phyloP scores from a whole-genome alignment of 2,113 vertebrate genomes.

The Tichodroma muraria region DNA sequence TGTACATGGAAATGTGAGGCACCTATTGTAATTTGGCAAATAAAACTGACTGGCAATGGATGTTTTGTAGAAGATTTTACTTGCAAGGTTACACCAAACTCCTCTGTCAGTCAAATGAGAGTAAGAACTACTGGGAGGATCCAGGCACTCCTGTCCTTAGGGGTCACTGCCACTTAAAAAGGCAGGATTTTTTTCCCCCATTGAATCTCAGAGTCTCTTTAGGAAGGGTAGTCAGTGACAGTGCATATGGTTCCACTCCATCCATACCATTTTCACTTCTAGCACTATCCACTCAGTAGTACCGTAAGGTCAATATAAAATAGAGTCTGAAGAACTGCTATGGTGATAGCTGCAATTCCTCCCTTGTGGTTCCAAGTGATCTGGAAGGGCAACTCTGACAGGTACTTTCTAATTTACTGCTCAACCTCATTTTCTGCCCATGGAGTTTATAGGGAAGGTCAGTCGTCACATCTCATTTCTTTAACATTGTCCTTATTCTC shows the following conservation, averaged over 20 bases:
- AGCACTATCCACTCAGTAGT: background rate
- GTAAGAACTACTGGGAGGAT: background rate
- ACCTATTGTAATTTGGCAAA: background rate
- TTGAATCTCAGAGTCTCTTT: background rate
- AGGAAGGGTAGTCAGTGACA: background rate
- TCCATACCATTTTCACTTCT: background rate
- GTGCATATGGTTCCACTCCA: background rate
- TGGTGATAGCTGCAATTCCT: background rate
- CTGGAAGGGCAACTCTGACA: background rate
- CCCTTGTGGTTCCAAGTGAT: background rate
- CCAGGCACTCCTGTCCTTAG: background rate
- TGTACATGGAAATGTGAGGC: background rate
- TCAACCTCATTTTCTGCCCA: constrained; percentile 16
- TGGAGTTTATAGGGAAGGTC: constrained; percentile 24
- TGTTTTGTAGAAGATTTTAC: background rate
- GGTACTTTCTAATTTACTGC: constrained; percentile 6
- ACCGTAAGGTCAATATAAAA: background rate
- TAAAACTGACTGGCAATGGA: background rate
- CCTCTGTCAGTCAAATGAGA: background rate
- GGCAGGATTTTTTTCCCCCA: background rate
- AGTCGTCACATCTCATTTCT: constrained; percentile 5
- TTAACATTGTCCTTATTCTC: background rate
- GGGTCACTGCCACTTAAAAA: background rate
- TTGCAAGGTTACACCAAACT: background rate
- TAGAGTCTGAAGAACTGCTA: background rate